phyloP scores from a whole-genome alignment of 2,888 invertebrate genomes.

The Apamea sordens region DNA sequence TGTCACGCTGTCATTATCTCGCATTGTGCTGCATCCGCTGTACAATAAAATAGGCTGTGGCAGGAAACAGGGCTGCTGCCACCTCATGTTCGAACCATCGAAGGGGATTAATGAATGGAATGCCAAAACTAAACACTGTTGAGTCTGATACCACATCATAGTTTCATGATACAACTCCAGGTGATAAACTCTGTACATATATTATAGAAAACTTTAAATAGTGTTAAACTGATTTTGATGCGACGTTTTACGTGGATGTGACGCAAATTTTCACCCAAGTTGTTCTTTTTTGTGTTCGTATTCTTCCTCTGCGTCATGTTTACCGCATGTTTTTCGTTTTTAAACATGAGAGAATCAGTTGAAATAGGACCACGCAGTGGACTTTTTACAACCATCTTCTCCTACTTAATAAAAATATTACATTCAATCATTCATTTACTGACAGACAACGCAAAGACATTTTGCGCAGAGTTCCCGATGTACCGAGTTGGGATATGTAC shows the following conservation, averaged over 20 bases:
- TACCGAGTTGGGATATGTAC: not conserved
- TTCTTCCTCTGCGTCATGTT: too few species aligned
- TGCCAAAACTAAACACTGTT: not conserved
- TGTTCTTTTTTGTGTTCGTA: too few species aligned
- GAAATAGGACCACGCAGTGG: too few species aligned
- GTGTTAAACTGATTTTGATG: not conserved
- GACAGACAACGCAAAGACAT: not conserved
- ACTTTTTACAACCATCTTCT: not conserved
- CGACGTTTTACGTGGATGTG: not conserved
- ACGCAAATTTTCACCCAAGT: not conserved
- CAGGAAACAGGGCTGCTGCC: slow-evolving; percentile 33
- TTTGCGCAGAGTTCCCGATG: not conserved
- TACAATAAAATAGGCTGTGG: slow-evolving; percentile 39
- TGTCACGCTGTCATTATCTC: slow-evolving; percentile 49
- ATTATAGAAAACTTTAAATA: not conserved
- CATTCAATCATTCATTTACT: not conserved
- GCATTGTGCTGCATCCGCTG: slow-evolving; percentile 28
- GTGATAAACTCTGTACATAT: too few species aligned
- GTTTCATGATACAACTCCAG: not conserved
- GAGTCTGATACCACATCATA: not conserved
- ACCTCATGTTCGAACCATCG: not conserved
- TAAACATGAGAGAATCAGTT: too few species aligned
- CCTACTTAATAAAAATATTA: not conserved
- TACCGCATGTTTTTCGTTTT: too few species aligned
- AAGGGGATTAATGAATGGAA: not conserved